Base-by-base conservation (phyloP, 2,797 vertebrate genomes). In the Parauchenoglanis punctatus region DNA sequence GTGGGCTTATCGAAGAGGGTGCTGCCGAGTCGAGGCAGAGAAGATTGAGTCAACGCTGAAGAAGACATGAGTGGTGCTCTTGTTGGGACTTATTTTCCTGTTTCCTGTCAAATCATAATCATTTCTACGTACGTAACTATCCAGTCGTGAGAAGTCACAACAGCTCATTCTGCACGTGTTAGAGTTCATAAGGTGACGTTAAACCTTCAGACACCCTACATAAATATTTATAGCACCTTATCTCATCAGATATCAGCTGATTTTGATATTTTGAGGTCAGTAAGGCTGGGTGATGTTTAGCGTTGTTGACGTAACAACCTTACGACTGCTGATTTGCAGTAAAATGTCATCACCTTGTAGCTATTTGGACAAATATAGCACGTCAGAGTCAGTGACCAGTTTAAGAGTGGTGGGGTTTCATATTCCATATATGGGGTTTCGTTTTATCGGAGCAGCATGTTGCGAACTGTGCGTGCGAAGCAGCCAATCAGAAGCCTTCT, bases 1-100 rank as follows among this genome's bases (percentile, higher is more conserved):
- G 63, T 70, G 85, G 81, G 87, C 81, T 89, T 89, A 90, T 88
- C 87, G 56, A 81, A 81, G 89, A 72, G 61, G 70, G 81, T 86
- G 59, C 86, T 77, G 72, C 70, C 59, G 63, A 65, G 82, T 68
- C 54, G 72, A 58, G 52, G 85, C 59, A 75, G 52, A 84, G 72
- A 85, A 81, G 40, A 85, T 76, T 56, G 78, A 87, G 84, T 28
- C 54, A 52, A 87, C 61, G 81, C 40, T 63, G 86, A 78, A 75
- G 20, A 82, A 56, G 77, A 75, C 44, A 68, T 12, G 20, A 81
- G 78, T 59, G 58, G 67, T 25, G 28, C 28, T 58, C 28, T 80
- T 54, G 46, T 58, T 63, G 17, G 35, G 67, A 59, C 65, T 25
- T 44, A 44, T 25, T 15, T 82, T 63, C 46, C 44, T 73, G 49